These are phyloP conservation scores for Troglohyphantes excavatus DNA, from an alignment of 2,888 invertebrate genomes.

Conservation along the genomic window DNA sequence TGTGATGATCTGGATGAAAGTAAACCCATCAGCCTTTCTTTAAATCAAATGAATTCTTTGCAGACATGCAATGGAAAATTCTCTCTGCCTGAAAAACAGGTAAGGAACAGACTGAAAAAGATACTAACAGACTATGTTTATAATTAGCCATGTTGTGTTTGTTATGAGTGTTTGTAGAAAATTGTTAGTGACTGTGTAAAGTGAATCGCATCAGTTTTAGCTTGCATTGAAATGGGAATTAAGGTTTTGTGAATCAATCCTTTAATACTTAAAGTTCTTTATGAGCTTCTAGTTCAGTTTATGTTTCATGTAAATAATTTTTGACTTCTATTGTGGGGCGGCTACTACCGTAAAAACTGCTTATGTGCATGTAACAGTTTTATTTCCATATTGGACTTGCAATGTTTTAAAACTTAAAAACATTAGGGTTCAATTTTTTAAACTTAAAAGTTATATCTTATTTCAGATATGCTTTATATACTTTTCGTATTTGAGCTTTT, in stretches of 20 bases:
- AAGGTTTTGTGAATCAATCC: neutral
- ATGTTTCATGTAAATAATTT: no score
- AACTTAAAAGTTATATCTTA: no score
- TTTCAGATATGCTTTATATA: no score
- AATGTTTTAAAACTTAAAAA: no score
- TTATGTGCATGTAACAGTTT: no score
- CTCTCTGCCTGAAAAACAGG: constrained; percentile 63
- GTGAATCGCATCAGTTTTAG: constrained; percentile 67
- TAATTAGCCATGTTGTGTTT: neutral
- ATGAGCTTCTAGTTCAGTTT: no score
- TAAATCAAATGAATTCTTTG: constrained; percentile 44
- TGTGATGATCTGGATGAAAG: constrained; percentile 52
- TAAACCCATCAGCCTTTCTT: constrained; percentile 10
- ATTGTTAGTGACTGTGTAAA: neutral
- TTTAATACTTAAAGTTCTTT: no score
- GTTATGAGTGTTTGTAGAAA: neutral
- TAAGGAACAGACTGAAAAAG: constrained; percentile 55
- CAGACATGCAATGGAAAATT: constrained; percentile 58
- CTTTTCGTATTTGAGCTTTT: no score
- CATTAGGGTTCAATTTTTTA: no score
- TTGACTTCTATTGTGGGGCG: no score
- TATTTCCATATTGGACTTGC: no score
- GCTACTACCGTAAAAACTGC: no score
- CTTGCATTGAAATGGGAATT: neutral
- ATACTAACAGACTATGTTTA: constrained; percentile 2